These are phyloP conservation scores for Oligia strigilis DNA, from an alignment of 2,888 invertebrate species.

Conservation along the genomic window DNA sequence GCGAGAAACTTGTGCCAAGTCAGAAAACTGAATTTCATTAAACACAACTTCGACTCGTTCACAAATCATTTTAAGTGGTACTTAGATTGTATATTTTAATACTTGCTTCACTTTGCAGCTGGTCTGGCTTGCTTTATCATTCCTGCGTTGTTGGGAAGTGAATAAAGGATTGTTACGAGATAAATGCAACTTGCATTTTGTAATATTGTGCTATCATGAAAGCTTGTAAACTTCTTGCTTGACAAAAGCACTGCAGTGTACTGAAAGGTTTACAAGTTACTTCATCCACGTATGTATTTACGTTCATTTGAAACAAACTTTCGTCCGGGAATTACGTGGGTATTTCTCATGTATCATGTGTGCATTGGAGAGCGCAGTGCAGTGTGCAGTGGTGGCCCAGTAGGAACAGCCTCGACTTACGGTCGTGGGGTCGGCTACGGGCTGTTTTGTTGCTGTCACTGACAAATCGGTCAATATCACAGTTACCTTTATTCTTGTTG, in stretches of 20 bases:
- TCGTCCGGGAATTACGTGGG: no score
- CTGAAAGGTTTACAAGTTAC: background rate
- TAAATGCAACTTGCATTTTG: conserved; percentile 6
- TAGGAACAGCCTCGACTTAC: no score
- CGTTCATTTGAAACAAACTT: background rate
- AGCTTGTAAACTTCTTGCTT: background rate
- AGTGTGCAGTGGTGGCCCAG: no score
- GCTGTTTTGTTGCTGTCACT: no score
- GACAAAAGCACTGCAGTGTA: background rate
- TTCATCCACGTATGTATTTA: background rate
- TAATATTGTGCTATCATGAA: background rate
- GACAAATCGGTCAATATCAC: no score
- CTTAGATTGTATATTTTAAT: conserved; percentile 54
- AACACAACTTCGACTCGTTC: conserved; percentile 50
- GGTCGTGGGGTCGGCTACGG: no score
- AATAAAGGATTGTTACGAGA: conserved; percentile 19
- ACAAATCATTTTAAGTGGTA: conserved; percentile 58
- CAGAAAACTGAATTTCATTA: conserved; percentile 61
- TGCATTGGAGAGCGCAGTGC: background rate
- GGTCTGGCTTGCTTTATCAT: conserved; percentile 21
- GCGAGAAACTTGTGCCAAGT: conserved; percentile 42
- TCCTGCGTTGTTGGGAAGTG: conserved; percentile 1
- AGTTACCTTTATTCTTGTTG: no score
- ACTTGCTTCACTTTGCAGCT: conserved; percentile 41
- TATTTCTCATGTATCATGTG: background rate